Evolutionary conservation across 2,888 invertebrate species (phyloP).

Genomic region (Dicycla oo): DNA sequence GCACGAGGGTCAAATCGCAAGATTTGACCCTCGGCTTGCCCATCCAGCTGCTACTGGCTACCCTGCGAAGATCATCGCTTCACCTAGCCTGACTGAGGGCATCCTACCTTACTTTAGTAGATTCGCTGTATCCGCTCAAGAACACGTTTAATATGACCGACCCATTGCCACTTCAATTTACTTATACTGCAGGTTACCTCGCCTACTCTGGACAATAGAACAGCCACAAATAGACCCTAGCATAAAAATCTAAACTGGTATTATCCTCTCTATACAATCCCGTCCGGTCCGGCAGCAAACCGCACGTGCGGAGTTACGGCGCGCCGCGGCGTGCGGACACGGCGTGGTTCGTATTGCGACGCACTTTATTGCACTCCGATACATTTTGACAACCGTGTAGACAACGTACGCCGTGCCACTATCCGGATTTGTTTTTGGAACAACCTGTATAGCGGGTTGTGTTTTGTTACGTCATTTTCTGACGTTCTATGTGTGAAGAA

Average conservation of each 20-base stretch:
- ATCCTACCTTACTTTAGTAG: too few relatives aligned
- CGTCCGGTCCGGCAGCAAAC: constrained; percentile 69
- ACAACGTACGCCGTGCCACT: constrained; percentile 61
- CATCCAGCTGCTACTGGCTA: too few relatives aligned
- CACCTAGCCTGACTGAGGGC: too few relatives aligned
- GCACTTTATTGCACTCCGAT: constrained; percentile 80
- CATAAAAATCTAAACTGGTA: constrained; percentile 20
- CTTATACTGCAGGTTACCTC: background rate
- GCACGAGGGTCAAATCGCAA: too few relatives aligned
- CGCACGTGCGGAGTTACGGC: constrained; percentile 80
- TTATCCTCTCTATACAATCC: constrained; percentile 49
- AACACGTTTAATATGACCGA: too few relatives aligned
- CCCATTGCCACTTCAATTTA: background rate
- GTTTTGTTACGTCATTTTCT: constrained; percentile 10
- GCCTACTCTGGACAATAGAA: too few relatives aligned
- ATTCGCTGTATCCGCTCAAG: too few relatives aligned
- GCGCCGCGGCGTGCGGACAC: constrained; percentile 80
- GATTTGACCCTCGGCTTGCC: too few relatives aligned
- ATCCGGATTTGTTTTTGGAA: constrained; percentile 58
- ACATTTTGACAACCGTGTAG: constrained; percentile 78
- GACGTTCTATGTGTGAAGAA: background rate
- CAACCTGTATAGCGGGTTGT: constrained; percentile 50
- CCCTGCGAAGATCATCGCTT: too few relatives aligned
- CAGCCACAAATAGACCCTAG: background rate
- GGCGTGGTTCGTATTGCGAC: constrained; percentile 77